A percentile compares a stretch with the other conserved stretches of the same genome.
phyloP scores from a whole-genome alignment of 2,797 vertebrate species.

The Lagorchestes hirsutus region DNA sequence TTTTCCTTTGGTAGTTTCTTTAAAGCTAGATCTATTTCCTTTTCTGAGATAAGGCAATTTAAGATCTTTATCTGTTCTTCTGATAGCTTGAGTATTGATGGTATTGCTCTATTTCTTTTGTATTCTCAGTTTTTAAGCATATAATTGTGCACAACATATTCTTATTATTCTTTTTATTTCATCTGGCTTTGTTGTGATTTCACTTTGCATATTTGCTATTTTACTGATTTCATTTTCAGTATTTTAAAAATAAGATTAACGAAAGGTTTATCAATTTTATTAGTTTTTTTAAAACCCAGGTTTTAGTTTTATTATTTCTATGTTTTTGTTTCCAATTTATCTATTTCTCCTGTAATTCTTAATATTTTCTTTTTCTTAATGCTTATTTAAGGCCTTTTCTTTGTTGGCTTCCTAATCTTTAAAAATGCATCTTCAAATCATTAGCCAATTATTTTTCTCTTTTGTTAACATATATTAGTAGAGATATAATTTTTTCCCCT shows the following conservation, averaged over 20 bases:
- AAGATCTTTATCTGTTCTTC: background rate
- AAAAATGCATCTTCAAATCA: background rate
- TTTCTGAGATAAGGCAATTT: background rate
- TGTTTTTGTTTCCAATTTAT: background rate
- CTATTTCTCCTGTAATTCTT: background rate
- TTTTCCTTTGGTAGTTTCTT: background rate
- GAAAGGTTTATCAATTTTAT: background rate
- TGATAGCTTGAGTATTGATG: background rate
- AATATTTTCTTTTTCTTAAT: background rate
- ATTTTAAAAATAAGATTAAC: background rate
- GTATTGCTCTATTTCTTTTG: background rate
- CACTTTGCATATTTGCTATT: background rate
- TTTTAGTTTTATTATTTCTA: background rate
- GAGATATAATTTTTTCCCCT: background rate
- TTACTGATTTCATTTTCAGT: background rate
- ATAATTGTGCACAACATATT: background rate
- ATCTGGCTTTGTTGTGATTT: background rate
- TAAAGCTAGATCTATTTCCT: background rate
- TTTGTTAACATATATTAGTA: background rate
- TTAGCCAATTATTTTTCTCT: background rate
- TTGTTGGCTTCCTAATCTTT: background rate
- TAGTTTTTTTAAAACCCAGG: background rate
- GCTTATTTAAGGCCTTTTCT: background rate
- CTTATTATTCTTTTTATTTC: background rate
- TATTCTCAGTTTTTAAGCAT: background rate